These are phyloP conservation scores for Dione juno DNA, from an alignment of 2,888 invertebrate species.

Conservation along the genomic window DNA sequence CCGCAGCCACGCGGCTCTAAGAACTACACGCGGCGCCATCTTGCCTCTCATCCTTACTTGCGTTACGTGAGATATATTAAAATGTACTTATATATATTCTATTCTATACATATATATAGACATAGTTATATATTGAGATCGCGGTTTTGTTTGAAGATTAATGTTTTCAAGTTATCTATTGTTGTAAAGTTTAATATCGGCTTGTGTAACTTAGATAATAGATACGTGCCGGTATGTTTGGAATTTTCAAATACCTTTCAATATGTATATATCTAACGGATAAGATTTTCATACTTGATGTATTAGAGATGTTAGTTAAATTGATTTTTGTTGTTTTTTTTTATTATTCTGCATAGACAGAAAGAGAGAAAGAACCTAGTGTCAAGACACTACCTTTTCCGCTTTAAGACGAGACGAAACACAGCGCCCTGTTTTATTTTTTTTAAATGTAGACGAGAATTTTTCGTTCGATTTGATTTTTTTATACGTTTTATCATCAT, in stretches of 20 bases:
- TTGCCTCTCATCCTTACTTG: slow-evolving; percentile 78
- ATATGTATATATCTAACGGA: not conserved
- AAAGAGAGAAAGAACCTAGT: too few species aligned
- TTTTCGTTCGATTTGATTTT: too few species aligned
- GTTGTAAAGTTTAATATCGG: slow-evolving; percentile 34
- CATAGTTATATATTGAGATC: slow-evolving; percentile 27
- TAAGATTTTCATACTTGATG: not conserved
- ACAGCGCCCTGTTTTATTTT: too few species aligned
- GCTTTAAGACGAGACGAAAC: too few species aligned
- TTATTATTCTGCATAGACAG: too few species aligned
- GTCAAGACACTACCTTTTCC: too few species aligned
- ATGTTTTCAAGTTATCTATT: slow-evolving; percentile 40
- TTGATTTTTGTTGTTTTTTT: not conserved
- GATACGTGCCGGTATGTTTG: slow-evolving; percentile 21
- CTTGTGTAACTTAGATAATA: slow-evolving; percentile 14
- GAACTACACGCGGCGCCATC: slow-evolving; percentile 78
- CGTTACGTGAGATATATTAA: slow-evolving; percentile 73
- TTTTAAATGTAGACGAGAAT: too few species aligned
- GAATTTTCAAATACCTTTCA: slow-evolving; percentile 10
- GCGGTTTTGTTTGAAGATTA: slow-evolving; percentile 43
- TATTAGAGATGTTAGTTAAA: not conserved
- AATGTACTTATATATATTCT: slow-evolving; percentile 52
- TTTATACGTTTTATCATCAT: too few species aligned
- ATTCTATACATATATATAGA: slow-evolving; percentile 10
- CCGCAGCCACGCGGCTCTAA: slow-evolving; percentile 65